Base-by-base conservation (phyloP, 2,797 vertebrate genomes). In the Coranthus polyacanthus region DNA sequence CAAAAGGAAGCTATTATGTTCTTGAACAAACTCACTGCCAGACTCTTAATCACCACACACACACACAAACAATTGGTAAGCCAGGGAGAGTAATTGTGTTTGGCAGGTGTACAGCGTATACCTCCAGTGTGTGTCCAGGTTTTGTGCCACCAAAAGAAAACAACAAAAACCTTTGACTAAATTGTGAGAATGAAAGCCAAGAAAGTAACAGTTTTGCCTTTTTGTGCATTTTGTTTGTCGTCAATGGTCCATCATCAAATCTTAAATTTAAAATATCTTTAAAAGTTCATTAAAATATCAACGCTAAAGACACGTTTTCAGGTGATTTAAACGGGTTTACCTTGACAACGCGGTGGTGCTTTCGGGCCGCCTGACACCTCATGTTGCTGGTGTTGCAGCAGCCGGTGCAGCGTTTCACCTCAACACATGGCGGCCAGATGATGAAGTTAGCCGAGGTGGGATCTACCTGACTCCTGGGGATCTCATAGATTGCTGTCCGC, bases 321-420 rank as follows among this genome's bases (percentile, higher is more conserved):
- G 3, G 52, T 4, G 12, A 5, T 21, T 18, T 2, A 29, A 2
- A 9, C 3, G 20, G 8, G 17, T 52, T 13, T 89, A 98, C 97
- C 97, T 97, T 99, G 80, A 99, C 96, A 0, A 84, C 95, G 75
- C 97, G 94, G 89, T 97, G 94, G 59, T 95, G 96, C 78, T 95
- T 93, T 69, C 94, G 93, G 0, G 95, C 92, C 0, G 96, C 95
- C 72, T 96, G 95, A 82, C 97, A 98, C 73, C 92, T 94, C 90
- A 97, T 94, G 0, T 95, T 97, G 91, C 95, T 95, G 53, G 96
- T 98, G 91, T 98, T 99, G 89, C 97, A 99, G 86, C 97, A 98
- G 83, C 97, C 97, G 0, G 96, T 97, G 86, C 97, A 99, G 43
- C 97, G 96, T 29, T 91, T 95, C 90, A 99, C 96, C 92, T 99